phyloP scores from a whole-genome alignment of 2,888 invertebrate species.

The Rhingia campestris region DNA sequence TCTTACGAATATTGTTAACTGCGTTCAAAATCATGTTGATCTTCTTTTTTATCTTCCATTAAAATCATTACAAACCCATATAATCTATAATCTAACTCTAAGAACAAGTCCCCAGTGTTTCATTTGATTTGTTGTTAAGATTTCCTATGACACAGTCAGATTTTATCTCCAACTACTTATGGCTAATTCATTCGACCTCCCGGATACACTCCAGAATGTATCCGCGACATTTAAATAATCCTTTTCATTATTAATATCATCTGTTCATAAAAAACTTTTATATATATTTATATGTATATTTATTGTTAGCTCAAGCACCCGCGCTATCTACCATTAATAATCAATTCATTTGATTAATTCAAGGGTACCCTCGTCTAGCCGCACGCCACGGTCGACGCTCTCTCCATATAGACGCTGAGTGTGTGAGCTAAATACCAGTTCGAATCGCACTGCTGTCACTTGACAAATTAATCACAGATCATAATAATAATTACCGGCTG shows the following conservation, averaged over 20 bases:
- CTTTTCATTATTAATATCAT: constrained; percentile 46
- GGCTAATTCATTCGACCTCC: constrained; percentile 48
- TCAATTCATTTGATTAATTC: constrained; percentile 71
- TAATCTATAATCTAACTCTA: neutral
- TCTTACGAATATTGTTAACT: too few species aligned
- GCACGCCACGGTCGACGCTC: neutral
- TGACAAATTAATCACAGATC: constrained; percentile 74
- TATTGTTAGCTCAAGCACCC: constrained; percentile 54
- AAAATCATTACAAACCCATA: too few species aligned
- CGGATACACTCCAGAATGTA: constrained; percentile 41
- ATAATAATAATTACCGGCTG: constrained; percentile 74
- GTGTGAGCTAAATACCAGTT: constrained; percentile 73
- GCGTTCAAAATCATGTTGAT: too few species aligned
- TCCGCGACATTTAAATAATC: constrained; percentile 51
- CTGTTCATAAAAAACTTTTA: constrained; percentile 29
- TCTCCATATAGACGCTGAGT: constrained; percentile 22
- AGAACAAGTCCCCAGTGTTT: neutral
- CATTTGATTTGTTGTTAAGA: neutral
- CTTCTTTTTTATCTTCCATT: too few species aligned
- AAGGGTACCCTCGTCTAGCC: constrained; percentile 52
- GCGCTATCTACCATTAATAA: constrained; percentile 54
- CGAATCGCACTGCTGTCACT: constrained; percentile 68
- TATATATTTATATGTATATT: neutral
- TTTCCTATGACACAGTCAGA: neutral
- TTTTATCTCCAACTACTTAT: constrained; percentile 12